These are phyloP conservation scores for Steinernema khuongi DNA, from an alignment of 1,140 invertebrate species.

Conservation along the genomic window DNA sequence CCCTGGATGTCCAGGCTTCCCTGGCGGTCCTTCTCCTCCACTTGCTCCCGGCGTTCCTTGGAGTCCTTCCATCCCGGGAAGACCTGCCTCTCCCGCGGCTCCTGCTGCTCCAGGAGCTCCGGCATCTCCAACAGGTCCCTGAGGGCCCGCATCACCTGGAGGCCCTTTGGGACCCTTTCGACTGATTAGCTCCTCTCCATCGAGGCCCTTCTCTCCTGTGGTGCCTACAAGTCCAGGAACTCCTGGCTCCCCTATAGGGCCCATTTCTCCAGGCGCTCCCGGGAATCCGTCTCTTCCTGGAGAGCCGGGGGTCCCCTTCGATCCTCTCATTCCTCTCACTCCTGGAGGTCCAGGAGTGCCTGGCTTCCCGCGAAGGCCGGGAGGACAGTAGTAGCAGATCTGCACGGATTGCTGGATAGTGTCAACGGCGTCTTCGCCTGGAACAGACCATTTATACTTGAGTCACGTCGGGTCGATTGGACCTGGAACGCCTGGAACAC, in stretches of 20 bases:
- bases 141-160: not conserved
- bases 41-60: not conserved
- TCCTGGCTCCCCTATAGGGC: not conserved
- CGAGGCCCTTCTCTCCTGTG: not conserved
- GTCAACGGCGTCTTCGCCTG: not conserved
- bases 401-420: not conserved
- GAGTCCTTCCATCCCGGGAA: not conserved
- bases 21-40: not conserved
- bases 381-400: not conserved
- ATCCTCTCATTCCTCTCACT: not conserved
- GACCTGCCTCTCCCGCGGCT: not conserved
- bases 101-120: not conserved
- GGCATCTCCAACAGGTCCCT: not conserved
- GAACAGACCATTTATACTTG: not conserved
- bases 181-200: not conserved
- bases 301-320: not conserved
- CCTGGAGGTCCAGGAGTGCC: not conserved
- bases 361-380: not conserved
- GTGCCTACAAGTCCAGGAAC: not conserved
- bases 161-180: not conserved
- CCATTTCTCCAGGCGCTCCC: not conserved
- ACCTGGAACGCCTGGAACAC: not conserved
- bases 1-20: not conserved
- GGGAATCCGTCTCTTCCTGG: constrained; percentile 7
- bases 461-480: no score